phyloP scores from a whole-genome alignment of 2,888 invertebrate species.

The Drosophila aldrichi region DNA sequence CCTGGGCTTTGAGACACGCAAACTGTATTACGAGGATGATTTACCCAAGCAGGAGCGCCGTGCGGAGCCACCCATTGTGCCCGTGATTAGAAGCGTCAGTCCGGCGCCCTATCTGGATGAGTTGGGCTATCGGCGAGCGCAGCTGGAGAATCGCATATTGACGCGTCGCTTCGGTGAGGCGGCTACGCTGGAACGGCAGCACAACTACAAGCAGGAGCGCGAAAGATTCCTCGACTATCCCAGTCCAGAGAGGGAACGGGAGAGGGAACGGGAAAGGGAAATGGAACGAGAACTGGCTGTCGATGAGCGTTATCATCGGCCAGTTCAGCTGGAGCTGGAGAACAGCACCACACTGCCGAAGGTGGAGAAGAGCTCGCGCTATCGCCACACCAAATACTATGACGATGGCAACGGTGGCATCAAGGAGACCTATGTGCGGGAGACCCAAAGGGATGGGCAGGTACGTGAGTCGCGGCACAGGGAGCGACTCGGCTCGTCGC shows the following conservation, averaged over 20 bases:
- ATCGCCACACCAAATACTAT: slow-evolving; percentile 83
- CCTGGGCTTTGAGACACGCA: slow-evolving; percentile 89
- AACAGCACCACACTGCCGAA: slow-evolving; percentile 49
- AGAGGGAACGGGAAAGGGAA: neutral
- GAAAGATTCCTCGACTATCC: slow-evolving; percentile 53
- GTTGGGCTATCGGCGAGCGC: slow-evolving; percentile 90
- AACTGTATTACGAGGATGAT: slow-evolving; percentile 85
- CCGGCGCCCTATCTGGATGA: slow-evolving; percentile 85
- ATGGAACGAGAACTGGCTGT: slow-evolving; percentile 20
- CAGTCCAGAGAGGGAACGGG: slow-evolving; percentile 41
- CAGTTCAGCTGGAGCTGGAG: slow-evolving; percentile 68
- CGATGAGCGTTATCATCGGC: slow-evolving; percentile 69
- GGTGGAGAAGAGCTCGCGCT: slow-evolving; percentile 81
- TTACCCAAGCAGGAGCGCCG: slow-evolving; percentile 64
- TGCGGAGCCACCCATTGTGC: slow-evolving; percentile 88
- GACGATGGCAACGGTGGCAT: slow-evolving; percentile 86
- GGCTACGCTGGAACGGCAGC: slow-evolving; percentile 85
- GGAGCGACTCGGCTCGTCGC: slow-evolving; percentile 82
- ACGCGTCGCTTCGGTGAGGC: slow-evolving; percentile 86
- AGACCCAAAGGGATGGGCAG: slow-evolving; percentile 85
- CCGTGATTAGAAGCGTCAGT: slow-evolving; percentile 87
- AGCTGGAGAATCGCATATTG: slow-evolving; percentile 91
- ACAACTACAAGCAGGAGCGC: slow-evolving; percentile 64
- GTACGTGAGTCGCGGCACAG: slow-evolving; percentile 85
- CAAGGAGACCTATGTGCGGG: slow-evolving; percentile 85